Evolutionary conservation across 2,113 vertebrate species (phyloP).

Genomic region (Seriola quinqueradiata): DNA sequence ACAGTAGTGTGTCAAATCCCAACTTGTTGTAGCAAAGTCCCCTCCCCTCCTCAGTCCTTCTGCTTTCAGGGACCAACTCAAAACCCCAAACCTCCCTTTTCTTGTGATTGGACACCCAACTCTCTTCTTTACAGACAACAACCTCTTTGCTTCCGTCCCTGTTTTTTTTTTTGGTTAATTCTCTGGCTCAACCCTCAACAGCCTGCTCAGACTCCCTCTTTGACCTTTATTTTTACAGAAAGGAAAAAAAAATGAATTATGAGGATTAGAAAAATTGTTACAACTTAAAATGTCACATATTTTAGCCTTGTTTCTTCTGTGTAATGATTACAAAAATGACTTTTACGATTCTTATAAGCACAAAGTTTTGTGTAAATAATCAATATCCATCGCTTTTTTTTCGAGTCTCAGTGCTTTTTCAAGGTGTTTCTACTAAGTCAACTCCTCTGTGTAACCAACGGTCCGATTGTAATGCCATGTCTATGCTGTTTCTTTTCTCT

Average conservation of each 20-base stretch:
- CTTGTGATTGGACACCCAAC: constrained; percentile 66
- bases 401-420: constrained; percentile 59
- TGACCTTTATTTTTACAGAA: constrained; percentile 27
- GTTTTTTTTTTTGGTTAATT: constrained; percentile 24
- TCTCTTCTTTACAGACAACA: constrained; percentile 61
- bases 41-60: constrained; percentile 55
- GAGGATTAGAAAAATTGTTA: constrained; percentile 18
- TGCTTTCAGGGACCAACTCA: constrained; percentile 70
- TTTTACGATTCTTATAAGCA: constrained; percentile 18
- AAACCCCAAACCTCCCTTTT: constrained; percentile 43
- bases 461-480: constrained; percentile 97
- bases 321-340: constrained; percentile 29
- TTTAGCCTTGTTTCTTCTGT: constrained; percentile 30
- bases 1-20: constrained; percentile 87
- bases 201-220: constrained; percentile 27
- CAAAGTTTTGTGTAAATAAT: constrained; percentile 36
- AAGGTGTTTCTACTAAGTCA: constrained; percentile 73
- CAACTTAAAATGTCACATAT: constrained; percentile 33
- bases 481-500: constrained; percentile 99
- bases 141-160: constrained; percentile 63
- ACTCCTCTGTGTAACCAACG: constrained; percentile 76
- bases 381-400: constrained; percentile 16
- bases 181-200: constrained; percentile 37
- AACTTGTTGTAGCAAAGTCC: constrained; percentile 27
- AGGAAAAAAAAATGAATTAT: not conserved